Base-by-base conservation (phyloP, 2,113 vertebrate species). In the Micronisus gabar region DNA sequence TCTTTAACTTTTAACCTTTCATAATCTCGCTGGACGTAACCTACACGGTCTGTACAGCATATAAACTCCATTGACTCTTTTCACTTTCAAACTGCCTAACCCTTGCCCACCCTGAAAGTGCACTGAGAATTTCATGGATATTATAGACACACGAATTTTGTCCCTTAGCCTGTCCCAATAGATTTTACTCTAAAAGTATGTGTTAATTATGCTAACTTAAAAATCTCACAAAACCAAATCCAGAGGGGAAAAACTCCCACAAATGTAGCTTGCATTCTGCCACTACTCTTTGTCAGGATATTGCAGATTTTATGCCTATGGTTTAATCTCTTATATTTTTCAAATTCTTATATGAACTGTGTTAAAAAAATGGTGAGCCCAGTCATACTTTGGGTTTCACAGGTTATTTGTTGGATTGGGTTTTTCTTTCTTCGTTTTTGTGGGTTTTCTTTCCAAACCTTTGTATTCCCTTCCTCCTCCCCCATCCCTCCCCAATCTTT, bases 1-100 rank as follows among this genome's bases (percentile, higher is more conserved):
- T 90, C 85, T 91, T 65, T 52, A 95, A 74, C 30, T 75, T 92
- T 67, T 92, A 89, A 93, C 34, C 73, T 86, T 88, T 72, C 62
- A 56, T 34, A 38, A 70, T 95, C 62, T 93, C 83, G 4, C 26
- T 88, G 81, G 52, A 68, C 52, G 47, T 66, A 85, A 96, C 43
- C 61, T 96, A 61, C 43, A 82, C 15, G 15, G 63, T 82, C 38
- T 75, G 55, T 76, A 95, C 84, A 95, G 86, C 65, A 47, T 47
- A 80, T 32, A 89, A 96, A 63, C 26, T 65, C 43, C 81, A 85
- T 22, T 40, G 9, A 29, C 19, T 40, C n/a, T 55, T 50, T 84
- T 88, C 50, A 32, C 58, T 92, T 85, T 90, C 45, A 91, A 89
- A 86, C 26, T 43, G 32, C 50, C 61, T 70, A 68, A 41, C 14